Conservation (phyloP, 2,888 invertebrate species). For the Panopea generosa region DNA sequence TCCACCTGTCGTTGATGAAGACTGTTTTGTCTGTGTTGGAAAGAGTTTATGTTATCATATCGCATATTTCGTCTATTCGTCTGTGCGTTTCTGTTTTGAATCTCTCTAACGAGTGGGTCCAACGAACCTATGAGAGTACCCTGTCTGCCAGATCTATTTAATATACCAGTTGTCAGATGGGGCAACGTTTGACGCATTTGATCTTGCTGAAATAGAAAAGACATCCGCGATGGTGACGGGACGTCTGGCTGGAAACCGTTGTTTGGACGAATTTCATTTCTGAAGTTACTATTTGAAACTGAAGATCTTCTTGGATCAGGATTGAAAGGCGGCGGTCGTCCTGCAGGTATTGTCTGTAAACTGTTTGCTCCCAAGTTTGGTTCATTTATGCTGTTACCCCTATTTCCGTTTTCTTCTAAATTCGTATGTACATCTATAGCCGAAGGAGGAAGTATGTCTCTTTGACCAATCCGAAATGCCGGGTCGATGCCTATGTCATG, state of each 20-base stretch:
- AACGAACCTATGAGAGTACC: constrained; percentile 8
- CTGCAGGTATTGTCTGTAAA: no score
- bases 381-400: no score
- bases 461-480: no score
- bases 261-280: background rate
- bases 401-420: no score
- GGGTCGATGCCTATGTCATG: no score
- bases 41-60: background rate
- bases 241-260: background rate
- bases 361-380: no score
- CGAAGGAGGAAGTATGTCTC: no score
- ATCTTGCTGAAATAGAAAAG: no score
- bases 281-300: background rate
- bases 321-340: no score
- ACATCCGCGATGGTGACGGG: background rate
- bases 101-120: constrained; percentile 18
- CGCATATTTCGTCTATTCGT: background rate
- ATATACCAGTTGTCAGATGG: background rate
- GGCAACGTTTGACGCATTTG: background rate
- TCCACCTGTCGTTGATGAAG: background rate
- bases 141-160: background rate
- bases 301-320: no score
- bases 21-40: no score
- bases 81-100: background rate
- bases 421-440: no score